Evolutionary conservation across 1,140 invertebrate genomes (phyloP), one percentile per base, ranked within the genome.

Genomic region (Camponotus vicinus): DNA sequence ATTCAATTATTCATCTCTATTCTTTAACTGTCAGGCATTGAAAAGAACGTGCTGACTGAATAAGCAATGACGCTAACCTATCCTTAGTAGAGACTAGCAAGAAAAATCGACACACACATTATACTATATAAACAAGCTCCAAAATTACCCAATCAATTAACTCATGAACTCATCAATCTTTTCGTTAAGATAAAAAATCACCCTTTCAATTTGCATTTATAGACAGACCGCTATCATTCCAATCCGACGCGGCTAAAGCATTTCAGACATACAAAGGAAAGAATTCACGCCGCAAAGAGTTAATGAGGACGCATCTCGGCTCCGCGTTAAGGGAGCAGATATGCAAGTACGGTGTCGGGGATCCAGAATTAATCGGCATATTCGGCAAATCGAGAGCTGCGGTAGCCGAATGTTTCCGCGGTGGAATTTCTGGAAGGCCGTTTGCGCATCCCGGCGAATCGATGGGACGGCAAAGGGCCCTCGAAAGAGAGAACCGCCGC

Each of bases 381-480:
- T 88, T 88, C 86, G 87, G 87, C 59, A 78, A 86, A 89, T 89
- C 64, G 70, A 84, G 70, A 40, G 78, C 67, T 89, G 73, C 32
- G 78, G 75, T 55, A 42, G 63, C 70, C 70, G 70, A 84, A 86
- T 88, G 66, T 73, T 55, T 13, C 40, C 9, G 40, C 77, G 9
- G 55, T 59, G 88, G 89, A 90, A 90, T 90, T 86, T 88, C 85
- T 86, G 86, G 86, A 82, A 86, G 27, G 66, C 80, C 27, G 61
- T 71, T 64, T 64, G 88, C 49, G 49, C 21, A 70, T 40, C 67
- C 80, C 63, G 82, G 64, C 79, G 66, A 85, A 88, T 90, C 86
- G 88, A 82, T 55, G 70, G 82, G 76, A 86, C 90, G 70, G 88
- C 88, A 85, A 90, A 90, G 76, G 73, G 88, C 71, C 52, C 49